phyloP scores from a whole-genome alignment of 2,888 invertebrate species.

The Callosobruchus maculatus region DNA sequence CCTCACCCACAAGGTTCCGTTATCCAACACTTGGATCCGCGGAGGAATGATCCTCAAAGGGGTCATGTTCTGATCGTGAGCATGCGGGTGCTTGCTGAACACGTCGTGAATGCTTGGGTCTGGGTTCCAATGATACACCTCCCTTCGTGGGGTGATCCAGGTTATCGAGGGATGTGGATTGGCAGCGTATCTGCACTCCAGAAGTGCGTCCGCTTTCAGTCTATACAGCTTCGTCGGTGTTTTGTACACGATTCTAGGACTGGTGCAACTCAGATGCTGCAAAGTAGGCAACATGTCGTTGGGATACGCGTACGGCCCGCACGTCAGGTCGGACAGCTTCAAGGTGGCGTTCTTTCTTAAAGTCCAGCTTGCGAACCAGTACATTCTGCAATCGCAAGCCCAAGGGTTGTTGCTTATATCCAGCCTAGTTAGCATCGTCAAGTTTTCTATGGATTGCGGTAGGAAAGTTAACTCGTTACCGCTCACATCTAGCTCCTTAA shows the following conservation, averaged over 20 bases:
- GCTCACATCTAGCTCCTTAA: constrained; percentile 66
- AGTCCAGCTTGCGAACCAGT: constrained; percentile 38
- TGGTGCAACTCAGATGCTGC: constrained; percentile 67
- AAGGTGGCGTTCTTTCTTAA: constrained; percentile 50
- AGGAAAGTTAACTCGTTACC: constrained; percentile 68
- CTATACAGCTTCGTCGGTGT: constrained; percentile 63
- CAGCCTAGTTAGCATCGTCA: constrained; percentile 61
- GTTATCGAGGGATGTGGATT: constrained; percentile 77
- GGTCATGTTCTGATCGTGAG: constrained; percentile 56
- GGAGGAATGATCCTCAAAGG: constrained; percentile 47
- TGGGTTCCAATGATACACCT: constrained; percentile 75
- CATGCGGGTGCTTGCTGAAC: constrained; percentile 63
- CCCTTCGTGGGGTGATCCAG: constrained; percentile 77
- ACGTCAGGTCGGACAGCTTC: constrained; percentile 58
- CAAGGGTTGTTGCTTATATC: constrained; percentile 73
- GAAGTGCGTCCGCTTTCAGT: constrained; percentile 62
- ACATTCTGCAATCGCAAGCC: constrained; percentile 78
- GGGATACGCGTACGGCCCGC: constrained; percentile 60
- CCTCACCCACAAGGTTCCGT: constrained; percentile 42
- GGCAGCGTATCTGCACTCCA: constrained; percentile 70
- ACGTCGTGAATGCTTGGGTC: constrained; percentile 63
- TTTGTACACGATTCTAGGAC: constrained; percentile 58
- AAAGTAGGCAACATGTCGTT: constrained; percentile 69
- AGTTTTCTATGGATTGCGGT: constrained; percentile 64
- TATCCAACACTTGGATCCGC: constrained; percentile 63